These are phyloP conservation scores for Thalassarche chlororhynchos DNA, from an alignment of 2,113 vertebrate genomes.

Conservation along the genomic window DNA sequence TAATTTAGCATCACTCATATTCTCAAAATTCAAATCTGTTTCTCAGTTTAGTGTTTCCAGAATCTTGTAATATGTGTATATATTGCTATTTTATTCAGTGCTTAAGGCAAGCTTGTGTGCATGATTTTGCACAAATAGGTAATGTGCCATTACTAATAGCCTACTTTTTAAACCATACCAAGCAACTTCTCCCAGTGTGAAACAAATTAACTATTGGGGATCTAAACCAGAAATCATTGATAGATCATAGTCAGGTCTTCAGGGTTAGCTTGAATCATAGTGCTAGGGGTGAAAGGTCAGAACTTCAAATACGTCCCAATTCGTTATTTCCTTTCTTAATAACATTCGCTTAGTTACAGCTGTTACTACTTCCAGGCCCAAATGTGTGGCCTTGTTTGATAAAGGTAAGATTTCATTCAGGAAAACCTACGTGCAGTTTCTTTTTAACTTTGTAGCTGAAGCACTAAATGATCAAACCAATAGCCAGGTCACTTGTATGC, in stretches of 20 bases:
- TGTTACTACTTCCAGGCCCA: slow-evolving; percentile 28
- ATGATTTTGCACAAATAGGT: background rate
- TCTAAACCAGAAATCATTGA: slow-evolving; percentile 54
- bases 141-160: background rate
- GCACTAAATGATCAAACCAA: background rate
- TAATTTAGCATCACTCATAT: background rate
- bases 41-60: background rate
- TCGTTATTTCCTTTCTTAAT: slow-evolving; percentile 49
- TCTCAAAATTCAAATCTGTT: background rate
- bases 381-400: background rate
- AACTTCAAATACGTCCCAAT: slow-evolving; percentile 63
- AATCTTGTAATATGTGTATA: background rate
- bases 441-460: background rate
- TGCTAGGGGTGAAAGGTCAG: slow-evolving; percentile 40
- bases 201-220: slow-evolving; percentile 55
- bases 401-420: background rate
- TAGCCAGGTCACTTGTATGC: background rate
- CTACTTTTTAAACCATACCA: slow-evolving; percentile 1
- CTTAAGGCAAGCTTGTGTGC: background rate
- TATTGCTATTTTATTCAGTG: background rate
- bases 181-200: slow-evolving; percentile 12
- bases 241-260: slow-evolving; percentile 50
- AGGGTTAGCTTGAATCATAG: slow-evolving; percentile 50
- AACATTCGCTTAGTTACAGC: slow-evolving; percentile 1
- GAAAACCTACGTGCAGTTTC: background rate